These are phyloP conservation scores for Drosophila melanica DNA, from an alignment of 1,140 invertebrate genomes.

Conservation along the genomic window DNA sequence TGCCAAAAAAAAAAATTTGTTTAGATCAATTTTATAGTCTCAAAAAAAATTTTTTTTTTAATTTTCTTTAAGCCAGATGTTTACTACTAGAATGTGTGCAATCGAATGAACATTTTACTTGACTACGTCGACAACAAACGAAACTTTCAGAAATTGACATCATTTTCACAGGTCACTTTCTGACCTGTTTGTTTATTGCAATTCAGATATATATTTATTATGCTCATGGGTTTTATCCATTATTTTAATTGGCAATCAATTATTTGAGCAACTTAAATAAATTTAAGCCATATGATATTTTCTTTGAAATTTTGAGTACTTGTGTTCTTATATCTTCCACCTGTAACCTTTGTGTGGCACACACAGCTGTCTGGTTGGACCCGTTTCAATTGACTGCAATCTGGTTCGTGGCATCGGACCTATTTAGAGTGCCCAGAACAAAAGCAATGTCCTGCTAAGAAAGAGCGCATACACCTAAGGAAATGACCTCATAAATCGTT, in stretches of 20 bases:
- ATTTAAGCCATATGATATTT: background rate
- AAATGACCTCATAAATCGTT: slow-evolving; percentile 73
- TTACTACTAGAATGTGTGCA: slow-evolving; percentile 27
- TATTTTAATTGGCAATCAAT: no score
- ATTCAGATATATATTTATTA: no score
- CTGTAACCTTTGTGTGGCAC: background rate
- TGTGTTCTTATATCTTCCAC: background rate
- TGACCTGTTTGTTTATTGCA: no score
- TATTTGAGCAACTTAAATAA: background rate
- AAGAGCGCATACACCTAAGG: slow-evolving; percentile 23
- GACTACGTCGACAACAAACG: background rate
- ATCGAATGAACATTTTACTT: slow-evolving; percentile 33
- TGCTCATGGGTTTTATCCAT: background rate
- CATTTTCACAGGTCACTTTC: background rate
- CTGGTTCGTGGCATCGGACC: background rate
- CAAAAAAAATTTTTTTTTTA: slow-evolving; percentile 24
- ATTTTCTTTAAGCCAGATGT: slow-evolving; percentile 36
- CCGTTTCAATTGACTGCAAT: background rate
- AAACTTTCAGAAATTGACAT: background rate
- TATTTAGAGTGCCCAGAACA: slow-evolving; percentile 16
- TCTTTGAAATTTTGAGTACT: background rate
- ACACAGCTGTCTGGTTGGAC: slow-evolving; percentile 8
- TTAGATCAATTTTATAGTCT: slow-evolving; percentile 34
- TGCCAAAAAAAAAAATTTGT: slow-evolving; percentile 25
- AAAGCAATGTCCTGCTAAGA: slow-evolving; percentile 39